These are phyloP conservation scores for Bradypus variegatus DNA, from an alignment of 2,797 vertebrate genomes.

Conservation along the genomic window DNA sequence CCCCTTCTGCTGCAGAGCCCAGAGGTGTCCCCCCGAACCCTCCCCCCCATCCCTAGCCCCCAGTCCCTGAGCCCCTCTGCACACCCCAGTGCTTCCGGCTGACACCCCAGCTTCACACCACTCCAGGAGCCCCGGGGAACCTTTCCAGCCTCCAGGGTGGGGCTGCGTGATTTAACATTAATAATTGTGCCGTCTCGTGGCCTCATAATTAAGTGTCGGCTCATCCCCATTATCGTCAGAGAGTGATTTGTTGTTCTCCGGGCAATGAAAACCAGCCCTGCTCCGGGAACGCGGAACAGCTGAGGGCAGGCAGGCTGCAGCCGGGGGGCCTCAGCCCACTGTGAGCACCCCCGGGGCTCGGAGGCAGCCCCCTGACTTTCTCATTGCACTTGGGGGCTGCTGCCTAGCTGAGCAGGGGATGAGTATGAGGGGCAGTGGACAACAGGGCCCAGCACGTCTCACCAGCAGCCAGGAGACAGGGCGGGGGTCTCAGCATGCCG, in stretches of 20 bases:
- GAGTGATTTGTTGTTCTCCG: conserved; percentile 67
- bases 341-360: background rate
- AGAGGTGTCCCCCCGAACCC: background rate
- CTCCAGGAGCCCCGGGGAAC: background rate
- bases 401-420: background rate
- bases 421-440: background rate
- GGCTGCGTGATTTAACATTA: conserved; percentile 54
- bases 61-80: background rate
- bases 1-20: too few relatives aligned
- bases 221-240: conserved; percentile 63
- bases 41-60: background rate
- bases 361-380: background rate
- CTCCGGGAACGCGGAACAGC: conserved; percentile 39
- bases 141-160: conserved; percentile 58
- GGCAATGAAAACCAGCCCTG: conserved; percentile 60
- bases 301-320: rapidly evolving
- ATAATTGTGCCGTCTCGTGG: conserved; percentile 61
- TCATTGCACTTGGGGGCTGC: background rate
- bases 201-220: conserved; percentile 66
- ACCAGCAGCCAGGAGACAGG: background rate
- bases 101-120: background rate
- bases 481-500: rapidly evolving
- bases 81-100: background rate
- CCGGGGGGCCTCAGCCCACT: background rate
- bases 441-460: background rate